A percentile compares a stretch with the other conserved stretches of the same genome.
These are phyloP conservation scores for Euphydryas editha DNA, from an alignment of 2,888 invertebrate genomes.

Conservation along the genomic window DNA sequence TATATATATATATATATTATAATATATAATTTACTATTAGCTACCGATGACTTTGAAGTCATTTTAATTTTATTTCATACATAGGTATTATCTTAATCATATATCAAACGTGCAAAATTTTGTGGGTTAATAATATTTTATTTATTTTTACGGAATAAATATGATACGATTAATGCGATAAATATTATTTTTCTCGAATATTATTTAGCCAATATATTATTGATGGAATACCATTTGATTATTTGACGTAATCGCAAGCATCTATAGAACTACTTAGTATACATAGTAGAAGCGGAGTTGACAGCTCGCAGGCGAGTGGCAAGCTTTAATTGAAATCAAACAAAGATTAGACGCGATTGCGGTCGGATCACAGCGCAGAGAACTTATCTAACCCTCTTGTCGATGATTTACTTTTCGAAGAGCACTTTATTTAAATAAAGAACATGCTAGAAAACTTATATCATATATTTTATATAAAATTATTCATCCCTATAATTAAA, in stretches of 20 bases:
- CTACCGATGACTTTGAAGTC: too few species aligned
- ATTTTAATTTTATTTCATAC: too few species aligned
- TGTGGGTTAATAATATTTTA: too few species aligned
- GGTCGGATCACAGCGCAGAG: constrained; percentile 55
- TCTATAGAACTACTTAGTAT: not conserved
- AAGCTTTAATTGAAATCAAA: constrained; percentile 76
- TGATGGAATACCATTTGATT: not conserved
- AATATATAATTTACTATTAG: too few species aligned
- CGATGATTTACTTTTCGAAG: not conserved
- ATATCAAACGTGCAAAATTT: too few species aligned
- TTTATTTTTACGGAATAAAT: too few species aligned
- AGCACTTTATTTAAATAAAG: not conserved
- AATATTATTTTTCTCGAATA: too few species aligned
- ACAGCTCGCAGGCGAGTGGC: constrained; percentile 15
- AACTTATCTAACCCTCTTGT: constrained; percentile 29
- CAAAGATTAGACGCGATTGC: constrained; percentile 72
- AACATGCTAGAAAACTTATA: not conserved
- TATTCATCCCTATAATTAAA: not conserved
- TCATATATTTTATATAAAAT: too few species aligned
- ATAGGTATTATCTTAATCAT: too few species aligned
- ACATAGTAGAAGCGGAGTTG: constrained; percentile 1
- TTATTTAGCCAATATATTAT: too few species aligned
- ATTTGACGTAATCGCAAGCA: not conserved
- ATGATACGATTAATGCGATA: too few species aligned
- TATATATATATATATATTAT: too few species aligned